phyloP scores from a whole-genome alignment of 1,140 invertebrate genomes.

The Hyposmocoma kahamanoa region DNA sequence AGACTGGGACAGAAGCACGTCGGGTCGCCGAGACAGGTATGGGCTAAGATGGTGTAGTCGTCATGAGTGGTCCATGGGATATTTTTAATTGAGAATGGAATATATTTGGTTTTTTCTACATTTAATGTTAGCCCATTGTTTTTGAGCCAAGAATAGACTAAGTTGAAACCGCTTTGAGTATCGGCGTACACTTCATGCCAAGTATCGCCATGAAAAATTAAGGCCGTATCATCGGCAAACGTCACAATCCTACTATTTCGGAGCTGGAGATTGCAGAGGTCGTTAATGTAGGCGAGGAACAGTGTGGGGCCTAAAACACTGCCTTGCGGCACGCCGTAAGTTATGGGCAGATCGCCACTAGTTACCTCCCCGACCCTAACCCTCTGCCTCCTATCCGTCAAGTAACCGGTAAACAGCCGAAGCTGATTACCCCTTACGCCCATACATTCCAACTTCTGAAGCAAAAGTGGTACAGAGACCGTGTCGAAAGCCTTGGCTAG shows the following conservation, averaged over 20 bases:
- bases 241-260: neutral
- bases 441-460: conserved; percentile 16
- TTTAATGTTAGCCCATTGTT: neutral
- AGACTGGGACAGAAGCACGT: too few relatives aligned
- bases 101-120: neutral
- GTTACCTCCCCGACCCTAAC: conserved; percentile 4
- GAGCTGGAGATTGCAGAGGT: neutral
- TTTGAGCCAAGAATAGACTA: neutral
- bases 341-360: conserved; percentile 3
- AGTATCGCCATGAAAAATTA: neutral
- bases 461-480: conserved; percentile 17
- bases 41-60: neutral
- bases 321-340: conserved; percentile 11
- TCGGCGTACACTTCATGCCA: neutral
- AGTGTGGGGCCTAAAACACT: conserved; percentile 16
- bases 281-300: conserved; percentile 18
- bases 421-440: conserved; percentile 17
- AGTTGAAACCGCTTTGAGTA: neutral
- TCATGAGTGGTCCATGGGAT: neutral
- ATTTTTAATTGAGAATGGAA: neutral
- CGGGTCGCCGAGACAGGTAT: neutral
- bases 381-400: neutral
- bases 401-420: conserved; percentile 3
- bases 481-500: conserved; percentile 29
- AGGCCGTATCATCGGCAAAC: neutral